Base-by-base conservation (phyloP, 2,113 vertebrate genomes). In the Melanostigma gelatinosum region DNA sequence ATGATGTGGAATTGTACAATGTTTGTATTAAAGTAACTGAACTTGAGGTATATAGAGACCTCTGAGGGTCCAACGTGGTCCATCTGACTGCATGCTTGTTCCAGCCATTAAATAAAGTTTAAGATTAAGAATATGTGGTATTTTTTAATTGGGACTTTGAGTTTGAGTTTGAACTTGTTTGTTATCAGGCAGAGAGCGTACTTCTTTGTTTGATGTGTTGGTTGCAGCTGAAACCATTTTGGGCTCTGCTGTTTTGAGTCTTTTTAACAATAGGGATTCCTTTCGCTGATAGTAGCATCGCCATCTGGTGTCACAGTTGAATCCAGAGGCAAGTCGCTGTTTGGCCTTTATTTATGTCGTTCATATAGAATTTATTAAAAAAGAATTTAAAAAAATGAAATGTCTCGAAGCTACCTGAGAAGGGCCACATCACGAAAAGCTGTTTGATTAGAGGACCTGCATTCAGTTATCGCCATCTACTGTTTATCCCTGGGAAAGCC, bases 391-490 rank as follows among this genome's bases (percentile, higher is more conserved):
- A 34, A 13, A 11, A 55, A 48, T 24, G 3, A 20, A 13, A 62
- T 66, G 27, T 69, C 8, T 69, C 24, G n/a, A 1, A 42, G 38
- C 40, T 77, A 46, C 34, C n/a, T 2, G 16, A 44, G 46, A 58
- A 77, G 46, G 11, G 60, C 36, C 52, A 63, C 32, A 42, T 44
- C 32, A 55, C 38, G 8, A 64, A 36, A 48, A 79, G 71, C 40
- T 34, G 67, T 48, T 46, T 76, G 55, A 52, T 70, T 24, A 55
- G 44, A 78, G 67, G 75, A 82, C 62, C 72, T 77, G 81, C 44
- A 85, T 87, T 80, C 85, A 85, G 60, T 71, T 90, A 83, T 87
- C 91, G 89, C 92, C 91, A 92, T 91, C 92, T 93, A 82, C 84
- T 88, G 92, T 87, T 84, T 83, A 36, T 85, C n/a, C 6, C 52